phyloP scores from a whole-genome alignment of 2,888 invertebrate species.

The Rotaria magnacalcarata region DNA sequence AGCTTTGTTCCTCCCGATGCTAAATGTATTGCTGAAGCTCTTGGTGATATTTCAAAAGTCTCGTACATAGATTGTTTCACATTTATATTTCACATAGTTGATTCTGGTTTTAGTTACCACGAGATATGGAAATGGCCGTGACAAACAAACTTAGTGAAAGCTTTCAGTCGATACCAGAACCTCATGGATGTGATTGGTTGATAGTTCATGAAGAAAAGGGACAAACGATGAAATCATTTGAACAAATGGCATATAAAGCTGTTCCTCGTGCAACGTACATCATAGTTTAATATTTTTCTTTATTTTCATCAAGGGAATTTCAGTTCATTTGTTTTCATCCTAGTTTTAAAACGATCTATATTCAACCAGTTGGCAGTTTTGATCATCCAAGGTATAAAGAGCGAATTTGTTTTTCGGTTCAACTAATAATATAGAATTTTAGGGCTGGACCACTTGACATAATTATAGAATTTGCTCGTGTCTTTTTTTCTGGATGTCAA shows the following conservation, averaged over 20 bases:
- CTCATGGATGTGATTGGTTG: not conserved
- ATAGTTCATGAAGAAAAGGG: not conserved
- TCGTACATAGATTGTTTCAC: too few relatives aligned
- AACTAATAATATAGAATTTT: not conserved
- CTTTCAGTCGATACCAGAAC: not conserved
- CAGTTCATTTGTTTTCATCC: not conserved
- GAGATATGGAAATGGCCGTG: not conserved
- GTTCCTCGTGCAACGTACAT: not conserved
- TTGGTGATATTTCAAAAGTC: too few relatives aligned
- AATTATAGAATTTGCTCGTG: not conserved
- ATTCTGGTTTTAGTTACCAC: not conserved
- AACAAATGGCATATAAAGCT: not conserved
- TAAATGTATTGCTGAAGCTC: too few relatives aligned
- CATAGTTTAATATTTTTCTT: not conserved
- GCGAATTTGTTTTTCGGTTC: not conserved
- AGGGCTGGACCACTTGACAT: not conserved
- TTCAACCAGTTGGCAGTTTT: not conserved
- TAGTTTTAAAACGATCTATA: not conserved
- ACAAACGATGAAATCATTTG: conserved; percentile 4
- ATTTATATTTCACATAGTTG: not conserved
- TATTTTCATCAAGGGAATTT: not conserved
- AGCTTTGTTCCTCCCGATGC: too few relatives aligned
- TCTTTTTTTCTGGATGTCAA: not conserved
- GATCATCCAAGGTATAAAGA: not conserved
- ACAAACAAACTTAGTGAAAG: not conserved